phyloP scores from a whole-genome alignment of 1,140 invertebrate species.

The Manduca sexta region DNA sequence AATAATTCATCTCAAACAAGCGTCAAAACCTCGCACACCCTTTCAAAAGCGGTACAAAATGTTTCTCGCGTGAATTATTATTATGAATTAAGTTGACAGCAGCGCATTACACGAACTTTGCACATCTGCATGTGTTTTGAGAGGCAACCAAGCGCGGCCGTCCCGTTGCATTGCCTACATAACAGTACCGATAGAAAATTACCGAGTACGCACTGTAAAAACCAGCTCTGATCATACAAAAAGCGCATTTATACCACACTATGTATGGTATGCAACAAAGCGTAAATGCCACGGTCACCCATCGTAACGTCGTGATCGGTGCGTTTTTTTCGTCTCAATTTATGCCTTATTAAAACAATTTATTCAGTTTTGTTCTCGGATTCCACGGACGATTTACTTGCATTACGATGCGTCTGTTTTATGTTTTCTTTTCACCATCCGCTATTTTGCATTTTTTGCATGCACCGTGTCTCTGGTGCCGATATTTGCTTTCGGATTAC shows the following conservation, averaged over 20 bases:
- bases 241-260: constrained; percentile 43
- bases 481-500: too few relatives aligned
- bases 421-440: constrained; percentile 47
- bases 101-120: neutral
- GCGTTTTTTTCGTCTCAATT: constrained; percentile 35
- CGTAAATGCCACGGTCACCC: constrained; percentile 67
- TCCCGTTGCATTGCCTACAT: constrained; percentile 14
- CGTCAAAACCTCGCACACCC: too few relatives aligned
- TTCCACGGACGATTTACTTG: constrained; percentile 49
- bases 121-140: neutral
- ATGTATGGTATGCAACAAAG: constrained; percentile 45
- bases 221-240: constrained; percentile 29
- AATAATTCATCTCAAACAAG: too few relatives aligned
- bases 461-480: neutral
- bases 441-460: constrained; percentile 47
- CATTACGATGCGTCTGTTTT: constrained; percentile 30
- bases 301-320: constrained; percentile 50
- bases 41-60: too few relatives aligned
- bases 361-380: constrained; percentile 44
- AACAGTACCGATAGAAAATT: constrained; percentile 22
- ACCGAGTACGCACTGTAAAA: constrained; percentile 17
- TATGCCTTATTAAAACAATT: constrained; percentile 60
- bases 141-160: constrained; percentile 16
- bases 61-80: too few relatives aligned
- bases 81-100: neutral